A percentile compares a stretch with the other conserved stretches of the same genome.
Conservation (phyloP, 2,888 invertebrate species). For the Sarcophaga carnaria region DNA sequence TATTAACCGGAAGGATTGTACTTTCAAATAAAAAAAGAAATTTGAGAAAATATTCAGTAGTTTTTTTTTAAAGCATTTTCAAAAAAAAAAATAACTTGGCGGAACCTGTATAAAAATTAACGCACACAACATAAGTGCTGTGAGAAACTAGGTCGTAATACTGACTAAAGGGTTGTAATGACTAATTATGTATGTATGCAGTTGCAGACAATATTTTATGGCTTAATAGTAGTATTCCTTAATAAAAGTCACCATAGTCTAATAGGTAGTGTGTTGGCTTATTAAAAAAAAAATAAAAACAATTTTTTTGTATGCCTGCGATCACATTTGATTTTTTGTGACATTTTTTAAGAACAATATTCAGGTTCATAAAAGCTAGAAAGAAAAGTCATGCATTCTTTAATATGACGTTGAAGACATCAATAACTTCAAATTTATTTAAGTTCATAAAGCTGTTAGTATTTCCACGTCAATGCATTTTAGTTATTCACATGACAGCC, state of each 20-base stretch:
- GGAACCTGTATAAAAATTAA: too few species aligned
- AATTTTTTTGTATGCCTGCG: neutral
- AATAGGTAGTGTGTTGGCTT: neutral
- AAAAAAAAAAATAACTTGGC: too few species aligned
- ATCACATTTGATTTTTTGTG: neutral
- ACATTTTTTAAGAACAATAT: neutral
- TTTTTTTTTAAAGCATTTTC: too few species aligned
- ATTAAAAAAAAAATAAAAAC: neutral
- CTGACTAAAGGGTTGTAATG: too few species aligned
- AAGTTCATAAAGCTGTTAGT: slow-evolving; percentile 1
- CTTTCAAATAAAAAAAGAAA: too few species aligned
- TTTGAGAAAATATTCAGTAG: too few species aligned
- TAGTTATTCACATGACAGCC: slow-evolving; percentile 19
- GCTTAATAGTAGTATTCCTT: neutral
- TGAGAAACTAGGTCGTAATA: too few species aligned
- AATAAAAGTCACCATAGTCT: neutral
- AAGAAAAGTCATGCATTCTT: neutral
- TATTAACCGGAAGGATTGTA: too few species aligned
- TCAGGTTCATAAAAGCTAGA: neutral
- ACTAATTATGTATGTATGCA: too few species aligned
- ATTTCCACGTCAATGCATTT: slow-evolving; percentile 1
- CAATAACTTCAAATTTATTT: slow-evolving; percentile 29
- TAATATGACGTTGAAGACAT: neutral
- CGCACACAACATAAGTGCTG: too few species aligned
- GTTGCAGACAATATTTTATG: neutral